These are phyloP conservation scores for Microctenopoma steveboyesi DNA, from an alignment of 2,797 vertebrate species.

Conservation along the genomic window DNA sequence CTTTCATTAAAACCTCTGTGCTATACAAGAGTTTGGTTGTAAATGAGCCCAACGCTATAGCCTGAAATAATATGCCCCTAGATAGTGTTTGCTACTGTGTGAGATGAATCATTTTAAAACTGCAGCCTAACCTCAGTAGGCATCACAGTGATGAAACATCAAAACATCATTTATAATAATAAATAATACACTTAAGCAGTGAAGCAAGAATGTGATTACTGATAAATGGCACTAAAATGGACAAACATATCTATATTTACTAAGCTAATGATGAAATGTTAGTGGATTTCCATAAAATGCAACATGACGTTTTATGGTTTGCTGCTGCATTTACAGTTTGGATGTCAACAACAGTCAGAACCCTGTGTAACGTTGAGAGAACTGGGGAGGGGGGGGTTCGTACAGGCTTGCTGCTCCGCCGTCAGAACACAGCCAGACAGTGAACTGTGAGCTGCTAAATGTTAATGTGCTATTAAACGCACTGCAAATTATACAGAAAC, in stretches of 20 bases:
- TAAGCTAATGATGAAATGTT: slow-evolving; percentile 12
- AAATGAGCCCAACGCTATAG: background rate
- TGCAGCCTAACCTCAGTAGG: background rate
- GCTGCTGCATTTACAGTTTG: slow-evolving; percentile 37
- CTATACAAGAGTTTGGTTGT: background rate
- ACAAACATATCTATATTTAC: background rate
- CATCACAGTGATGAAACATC: background rate
- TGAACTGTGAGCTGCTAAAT: slow-evolving; percentile 60
- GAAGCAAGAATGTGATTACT: background rate
- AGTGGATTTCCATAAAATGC: slow-evolving; percentile 43
- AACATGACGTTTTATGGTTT: slow-evolving; percentile 36
- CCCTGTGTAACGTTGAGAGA: slow-evolving; percentile 25
- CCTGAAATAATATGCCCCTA: background rate
- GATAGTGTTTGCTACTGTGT: background rate
- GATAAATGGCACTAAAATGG: background rate
- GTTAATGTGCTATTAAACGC: slow-evolving; percentile 69
- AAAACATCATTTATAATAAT: no score
- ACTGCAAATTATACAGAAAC: slow-evolving; percentile 58
- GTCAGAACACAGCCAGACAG: slow-evolving; percentile 40
- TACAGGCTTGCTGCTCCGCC: slow-evolving; percentile 8
- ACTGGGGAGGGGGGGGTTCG: background rate
- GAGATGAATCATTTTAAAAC: background rate
- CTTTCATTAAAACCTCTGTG: background rate
- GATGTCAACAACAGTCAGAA: slow-evolving; percentile 33
- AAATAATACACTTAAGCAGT: background rate